Evolutionary conservation across 2,888 invertebrate species (phyloP).

Genomic region (Diabrotica balteata): DNA sequence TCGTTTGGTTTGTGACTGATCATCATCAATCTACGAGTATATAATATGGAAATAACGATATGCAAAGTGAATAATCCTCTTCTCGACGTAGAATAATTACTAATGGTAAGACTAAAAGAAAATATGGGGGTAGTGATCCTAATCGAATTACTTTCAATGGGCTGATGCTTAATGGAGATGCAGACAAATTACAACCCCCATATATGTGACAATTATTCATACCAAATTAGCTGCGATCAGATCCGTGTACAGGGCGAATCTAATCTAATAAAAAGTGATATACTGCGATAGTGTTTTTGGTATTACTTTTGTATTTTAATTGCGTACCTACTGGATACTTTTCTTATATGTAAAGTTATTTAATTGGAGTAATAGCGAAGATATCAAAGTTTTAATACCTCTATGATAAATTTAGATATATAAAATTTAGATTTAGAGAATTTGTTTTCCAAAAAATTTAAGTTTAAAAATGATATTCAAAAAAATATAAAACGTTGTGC

Average conservation of each 20-base stretch:
- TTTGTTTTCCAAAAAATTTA: too few relatives aligned
- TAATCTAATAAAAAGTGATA: too few relatives aligned
- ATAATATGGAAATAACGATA: not conserved
- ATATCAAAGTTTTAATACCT: too few relatives aligned
- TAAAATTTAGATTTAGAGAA: too few relatives aligned
- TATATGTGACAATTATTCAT: conserved; percentile 43
- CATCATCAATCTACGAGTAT: not conserved
- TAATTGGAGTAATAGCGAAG: too few relatives aligned
- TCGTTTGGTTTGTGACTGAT: not conserved
- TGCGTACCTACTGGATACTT: too few relatives aligned
- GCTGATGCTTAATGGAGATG: conserved; percentile 44
- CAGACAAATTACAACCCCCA: conserved; percentile 49
- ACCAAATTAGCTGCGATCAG: conserved; percentile 38
- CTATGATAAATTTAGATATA: too few relatives aligned
- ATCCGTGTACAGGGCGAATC: conserved; percentile 4
- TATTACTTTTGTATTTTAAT: not conserved
- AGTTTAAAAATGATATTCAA: too few relatives aligned
- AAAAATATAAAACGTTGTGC: too few relatives aligned
- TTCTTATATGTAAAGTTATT: too few relatives aligned
- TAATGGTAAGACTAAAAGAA: conserved; percentile 14
- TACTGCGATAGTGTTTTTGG: too few relatives aligned
- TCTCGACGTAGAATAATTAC: conserved; percentile 11
- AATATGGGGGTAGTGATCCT: conserved; percentile 46
- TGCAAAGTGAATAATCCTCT: conserved; percentile 13
- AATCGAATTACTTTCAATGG: conserved; percentile 45